phyloP scores from a whole-genome alignment of 2,113 vertebrate genomes.

The Orientallactaga bullata region DNA sequence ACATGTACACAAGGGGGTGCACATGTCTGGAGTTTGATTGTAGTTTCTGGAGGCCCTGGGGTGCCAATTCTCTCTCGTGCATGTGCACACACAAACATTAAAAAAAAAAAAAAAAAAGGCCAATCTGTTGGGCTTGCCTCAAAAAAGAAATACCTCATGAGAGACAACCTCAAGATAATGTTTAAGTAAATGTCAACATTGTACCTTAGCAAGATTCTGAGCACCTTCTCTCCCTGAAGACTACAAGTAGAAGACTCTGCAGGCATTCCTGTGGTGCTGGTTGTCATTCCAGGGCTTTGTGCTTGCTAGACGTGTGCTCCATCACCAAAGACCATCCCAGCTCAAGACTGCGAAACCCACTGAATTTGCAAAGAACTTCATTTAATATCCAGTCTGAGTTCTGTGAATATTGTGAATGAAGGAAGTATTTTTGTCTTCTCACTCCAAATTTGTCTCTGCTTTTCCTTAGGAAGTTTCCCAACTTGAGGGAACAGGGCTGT shows the following conservation, averaged over 20 bases:
- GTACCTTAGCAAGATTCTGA: background rate
- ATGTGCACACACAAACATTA: no score
- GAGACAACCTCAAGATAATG: background rate
- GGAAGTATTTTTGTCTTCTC: background rate
- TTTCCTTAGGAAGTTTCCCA: background rate
- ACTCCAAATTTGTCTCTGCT: background rate
- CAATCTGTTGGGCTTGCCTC: no score
- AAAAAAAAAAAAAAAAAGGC: no score
- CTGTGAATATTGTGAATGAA: background rate
- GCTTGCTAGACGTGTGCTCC: background rate
- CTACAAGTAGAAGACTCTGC: background rate
- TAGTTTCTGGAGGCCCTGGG: no score
- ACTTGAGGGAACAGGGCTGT: background rate
- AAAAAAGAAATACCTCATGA: no score
- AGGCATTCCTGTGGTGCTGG: background rate
- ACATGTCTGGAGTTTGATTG: no score
- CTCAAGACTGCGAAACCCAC: background rate
- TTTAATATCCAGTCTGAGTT: background rate
- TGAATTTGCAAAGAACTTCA: background rate
- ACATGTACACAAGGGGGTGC: no score
- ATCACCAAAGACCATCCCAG: background rate
- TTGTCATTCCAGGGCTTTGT: background rate
- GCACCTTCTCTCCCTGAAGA: background rate
- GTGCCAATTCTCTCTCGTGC: no score
- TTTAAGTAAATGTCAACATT: background rate